Conservation (phyloP, 2,797 vertebrate species). For the Amblyopsis hoosieri region DNA sequence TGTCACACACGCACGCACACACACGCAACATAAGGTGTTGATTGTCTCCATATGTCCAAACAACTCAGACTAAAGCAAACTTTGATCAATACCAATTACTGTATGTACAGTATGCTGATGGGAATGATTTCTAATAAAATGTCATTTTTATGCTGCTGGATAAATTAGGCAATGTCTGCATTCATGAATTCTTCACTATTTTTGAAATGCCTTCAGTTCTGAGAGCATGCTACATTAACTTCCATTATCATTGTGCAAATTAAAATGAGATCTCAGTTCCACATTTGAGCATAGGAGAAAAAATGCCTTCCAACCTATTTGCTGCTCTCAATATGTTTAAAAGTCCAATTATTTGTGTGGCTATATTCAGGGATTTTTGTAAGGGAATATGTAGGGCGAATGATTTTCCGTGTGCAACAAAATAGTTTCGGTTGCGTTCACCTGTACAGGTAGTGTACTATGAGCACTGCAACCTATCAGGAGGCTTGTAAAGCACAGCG, state of each 20-base stretch:
- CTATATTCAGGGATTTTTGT: neutral
- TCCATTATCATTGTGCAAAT: slow-evolving; percentile 8
- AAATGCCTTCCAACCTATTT: slow-evolving; percentile 9
- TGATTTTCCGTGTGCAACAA: slow-evolving; percentile 2
- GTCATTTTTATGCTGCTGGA: too few species aligned
- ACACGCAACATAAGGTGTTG: too few species aligned
- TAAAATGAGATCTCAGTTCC: slow-evolving; percentile 2
- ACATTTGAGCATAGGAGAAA: neutral
- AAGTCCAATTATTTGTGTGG: neutral
- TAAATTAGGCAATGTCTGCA: too few species aligned
- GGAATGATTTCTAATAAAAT: too few species aligned
- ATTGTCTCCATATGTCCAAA: too few species aligned
- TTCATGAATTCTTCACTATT: too few species aligned
- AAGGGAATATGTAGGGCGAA: slow-evolving; percentile 25
- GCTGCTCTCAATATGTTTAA: neutral
- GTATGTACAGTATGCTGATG: too few species aligned
- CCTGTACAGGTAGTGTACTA: slow-evolving; percentile 24
- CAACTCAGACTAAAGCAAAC: too few species aligned
- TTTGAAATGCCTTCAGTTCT: neutral
- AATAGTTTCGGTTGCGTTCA: slow-evolving; percentile 28
- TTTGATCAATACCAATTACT: too few species aligned
- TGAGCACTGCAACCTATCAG: slow-evolving; percentile 31
- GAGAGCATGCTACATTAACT: slow-evolving; percentile 5
- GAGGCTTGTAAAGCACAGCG: slow-evolving; percentile 46
- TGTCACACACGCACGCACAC: too few species aligned